These are phyloP conservation scores for Quadroppia sp. DNA, from an alignment of 2,888 invertebrate species.

Conservation along the genomic window DNA sequence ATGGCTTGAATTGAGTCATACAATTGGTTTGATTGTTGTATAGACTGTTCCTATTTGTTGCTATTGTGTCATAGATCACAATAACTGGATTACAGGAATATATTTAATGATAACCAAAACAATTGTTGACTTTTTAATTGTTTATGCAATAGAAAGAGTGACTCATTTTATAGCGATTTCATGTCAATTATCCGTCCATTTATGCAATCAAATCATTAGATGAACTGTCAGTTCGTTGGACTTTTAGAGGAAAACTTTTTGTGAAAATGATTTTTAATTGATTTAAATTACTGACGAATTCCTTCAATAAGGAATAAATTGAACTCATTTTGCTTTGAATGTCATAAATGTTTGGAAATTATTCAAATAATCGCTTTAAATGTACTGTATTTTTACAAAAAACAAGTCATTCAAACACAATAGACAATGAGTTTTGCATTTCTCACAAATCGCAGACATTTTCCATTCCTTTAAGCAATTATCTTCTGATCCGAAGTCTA, in stretches of 20 bases:
- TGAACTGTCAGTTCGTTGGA: background rate
- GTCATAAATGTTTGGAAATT: too few relatives aligned
- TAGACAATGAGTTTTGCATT: too few relatives aligned
- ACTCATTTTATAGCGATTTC: background rate
- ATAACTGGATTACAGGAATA: background rate
- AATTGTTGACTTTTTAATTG: background rate
- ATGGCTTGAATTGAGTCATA: background rate
- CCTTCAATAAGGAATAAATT: background rate
- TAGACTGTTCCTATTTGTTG: too few relatives aligned
- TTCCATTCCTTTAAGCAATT: too few relatives aligned
- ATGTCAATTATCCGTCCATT: background rate
- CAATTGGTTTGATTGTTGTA: too few relatives aligned
- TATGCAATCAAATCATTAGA: background rate
- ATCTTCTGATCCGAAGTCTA: too few relatives aligned
- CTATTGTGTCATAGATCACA: background rate
- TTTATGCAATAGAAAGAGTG: background rate
- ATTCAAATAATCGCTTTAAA: too few relatives aligned
- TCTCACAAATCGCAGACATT: too few relatives aligned
- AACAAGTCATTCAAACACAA: too few relatives aligned
- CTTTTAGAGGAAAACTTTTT: background rate
- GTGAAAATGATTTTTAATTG: background rate
- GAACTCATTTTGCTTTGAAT: too few relatives aligned
- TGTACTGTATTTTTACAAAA: too few relatives aligned
- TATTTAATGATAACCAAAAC: background rate
- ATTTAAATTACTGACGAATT: background rate